Evolutionary conservation across 92 coral and sea anemone species (phyloP).

Genomic region (Diadumene lineata): DNA sequence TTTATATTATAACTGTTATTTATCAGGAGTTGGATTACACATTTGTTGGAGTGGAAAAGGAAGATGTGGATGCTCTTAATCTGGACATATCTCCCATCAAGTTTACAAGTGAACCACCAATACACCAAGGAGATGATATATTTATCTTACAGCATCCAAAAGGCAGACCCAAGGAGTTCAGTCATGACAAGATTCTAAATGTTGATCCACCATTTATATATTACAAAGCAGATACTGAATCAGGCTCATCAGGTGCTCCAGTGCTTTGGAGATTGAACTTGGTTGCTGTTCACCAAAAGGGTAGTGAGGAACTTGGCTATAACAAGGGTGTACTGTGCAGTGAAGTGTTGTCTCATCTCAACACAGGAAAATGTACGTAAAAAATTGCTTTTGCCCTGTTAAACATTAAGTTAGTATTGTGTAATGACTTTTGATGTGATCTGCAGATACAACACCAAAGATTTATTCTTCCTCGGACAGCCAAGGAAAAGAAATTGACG

Average conservation of each 20-base stretch:
- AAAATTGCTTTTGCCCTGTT: too few relatives aligned
- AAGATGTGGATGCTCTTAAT: constrained; percentile 51
- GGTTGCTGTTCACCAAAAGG: constrained; percentile 83
- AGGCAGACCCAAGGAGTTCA: constrained; percentile 81
- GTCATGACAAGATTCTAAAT: constrained; percentile 60
- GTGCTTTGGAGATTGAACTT: constrained; percentile 64
- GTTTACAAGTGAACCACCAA: constrained; percentile 60
- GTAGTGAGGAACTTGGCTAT: constrained; percentile 68
- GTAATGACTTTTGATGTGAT: background rate
- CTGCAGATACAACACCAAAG: constrained; percentile 59
- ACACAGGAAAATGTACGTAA: constrained; percentile 71
- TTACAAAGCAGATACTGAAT: constrained; percentile 89
- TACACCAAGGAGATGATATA: constrained; percentile 59
- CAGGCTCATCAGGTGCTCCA: constrained; percentile 96
- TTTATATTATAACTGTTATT: background rate
- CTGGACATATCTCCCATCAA: constrained; percentile 62
- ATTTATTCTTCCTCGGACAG: constrained; percentile 43
- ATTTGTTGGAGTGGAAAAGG: constrained; percentile 72
- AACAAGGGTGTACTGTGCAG: constrained; percentile 92
- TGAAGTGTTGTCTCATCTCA: constrained; percentile 79
- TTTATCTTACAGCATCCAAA: constrained; percentile 88
- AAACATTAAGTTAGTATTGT: too few relatives aligned
- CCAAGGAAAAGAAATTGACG: constrained; percentile 80
- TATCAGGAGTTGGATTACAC: constrained; percentile 83
- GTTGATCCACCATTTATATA: constrained; percentile 73